phyloP scores from a whole-genome alignment of 1,140 invertebrate species.

The Dreissena rostriformis region DNA sequence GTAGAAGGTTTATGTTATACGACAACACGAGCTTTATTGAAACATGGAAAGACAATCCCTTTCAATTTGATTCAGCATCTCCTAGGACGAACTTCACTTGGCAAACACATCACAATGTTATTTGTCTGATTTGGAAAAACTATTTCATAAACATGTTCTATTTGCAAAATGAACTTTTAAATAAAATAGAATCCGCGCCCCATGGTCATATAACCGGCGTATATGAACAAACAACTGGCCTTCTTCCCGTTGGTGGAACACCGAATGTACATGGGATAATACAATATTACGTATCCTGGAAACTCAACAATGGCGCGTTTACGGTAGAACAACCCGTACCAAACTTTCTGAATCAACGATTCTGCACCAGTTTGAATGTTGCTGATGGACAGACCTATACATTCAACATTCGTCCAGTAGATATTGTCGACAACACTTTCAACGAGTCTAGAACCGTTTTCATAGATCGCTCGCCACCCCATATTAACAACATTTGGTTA shows the following conservation, averaged over 20 bases:
- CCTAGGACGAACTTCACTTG: slow-evolving; percentile 6
- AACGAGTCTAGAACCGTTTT: slow-evolving; percentile 49
- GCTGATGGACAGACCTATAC: slow-evolving; percentile 62
- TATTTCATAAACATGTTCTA: slow-evolving; percentile 26
- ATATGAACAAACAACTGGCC: slow-evolving; percentile 64
- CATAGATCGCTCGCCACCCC: slow-evolving; percentile 59
- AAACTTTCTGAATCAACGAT: slow-evolving; percentile 31
- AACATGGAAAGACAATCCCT: not conserved
- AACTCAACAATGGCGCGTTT: slow-evolving; percentile 3
- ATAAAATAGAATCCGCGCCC: slow-evolving; percentile 30
- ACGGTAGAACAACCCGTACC: not conserved
- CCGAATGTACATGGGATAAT: slow-evolving; percentile 62
- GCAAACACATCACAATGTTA: slow-evolving; percentile 35
- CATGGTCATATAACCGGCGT: slow-evolving; percentile 26
- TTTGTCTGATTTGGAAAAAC: slow-evolving; percentile 25
- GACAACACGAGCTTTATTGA: slow-evolving; percentile 10
- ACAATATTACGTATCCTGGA: slow-evolving; percentile 12
- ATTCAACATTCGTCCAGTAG: slow-evolving; percentile 50
- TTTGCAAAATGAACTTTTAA: slow-evolving; percentile 36
- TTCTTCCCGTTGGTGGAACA: slow-evolving; percentile 60
- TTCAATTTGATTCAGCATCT: slow-evolving; percentile 18
- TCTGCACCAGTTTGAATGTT: slow-evolving; percentile 29
- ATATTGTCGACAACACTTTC: slow-evolving; percentile 54
- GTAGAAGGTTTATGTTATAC: slow-evolving; percentile 23
- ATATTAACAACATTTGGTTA: slow-evolving; percentile 55